Evolutionary conservation across 2,888 invertebrate species (phyloP).

Genomic region (Melitaea athalia): DNA sequence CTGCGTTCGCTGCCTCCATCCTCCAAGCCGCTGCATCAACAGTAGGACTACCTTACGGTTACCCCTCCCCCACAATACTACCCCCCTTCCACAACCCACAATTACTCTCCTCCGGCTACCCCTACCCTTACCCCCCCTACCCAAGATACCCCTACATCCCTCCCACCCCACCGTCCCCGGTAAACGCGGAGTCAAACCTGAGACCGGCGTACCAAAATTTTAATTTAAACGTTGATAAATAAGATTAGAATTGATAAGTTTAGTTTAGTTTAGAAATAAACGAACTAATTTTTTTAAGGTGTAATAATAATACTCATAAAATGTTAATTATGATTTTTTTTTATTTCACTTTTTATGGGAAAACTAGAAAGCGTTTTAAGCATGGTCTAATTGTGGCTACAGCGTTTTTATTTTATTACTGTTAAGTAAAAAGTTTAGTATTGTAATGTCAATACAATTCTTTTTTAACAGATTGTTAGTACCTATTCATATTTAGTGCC

Average conservation of each 20-base stretch:
- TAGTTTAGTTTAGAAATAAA: not conserved
- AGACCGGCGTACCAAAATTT: constrained; percentile 78
- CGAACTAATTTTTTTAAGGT: not conserved
- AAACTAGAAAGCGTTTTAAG: too few relatives aligned
- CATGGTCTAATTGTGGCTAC: too few relatives aligned
- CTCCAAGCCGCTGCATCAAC: constrained; percentile 93
- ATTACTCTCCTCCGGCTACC: constrained; percentile 79
- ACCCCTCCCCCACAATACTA: constrained; percentile 82
- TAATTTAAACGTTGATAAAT: constrained; percentile 76
- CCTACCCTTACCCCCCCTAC: constrained; percentile 82
- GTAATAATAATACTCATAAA: too few relatives aligned
- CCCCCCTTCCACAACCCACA: constrained; percentile 82
- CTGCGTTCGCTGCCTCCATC: constrained; percentile 95
- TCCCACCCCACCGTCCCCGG: constrained; percentile 74
- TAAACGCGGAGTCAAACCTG: constrained; percentile 67
- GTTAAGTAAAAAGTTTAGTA: too few relatives aligned
- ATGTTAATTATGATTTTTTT: too few relatives aligned
- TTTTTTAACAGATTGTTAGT: too few relatives aligned
- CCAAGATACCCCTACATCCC: constrained; percentile 81
- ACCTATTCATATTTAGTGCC: too few relatives aligned
- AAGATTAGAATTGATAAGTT: constrained; percentile 41
- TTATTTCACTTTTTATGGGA: not conserved
- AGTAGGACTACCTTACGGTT: constrained; percentile 84
- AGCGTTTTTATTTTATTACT: too few relatives aligned
- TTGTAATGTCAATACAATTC: too few relatives aligned